phyloP scores from a whole-genome alignment of 1,140 invertebrate species.

The Thrips palmi region DNA sequence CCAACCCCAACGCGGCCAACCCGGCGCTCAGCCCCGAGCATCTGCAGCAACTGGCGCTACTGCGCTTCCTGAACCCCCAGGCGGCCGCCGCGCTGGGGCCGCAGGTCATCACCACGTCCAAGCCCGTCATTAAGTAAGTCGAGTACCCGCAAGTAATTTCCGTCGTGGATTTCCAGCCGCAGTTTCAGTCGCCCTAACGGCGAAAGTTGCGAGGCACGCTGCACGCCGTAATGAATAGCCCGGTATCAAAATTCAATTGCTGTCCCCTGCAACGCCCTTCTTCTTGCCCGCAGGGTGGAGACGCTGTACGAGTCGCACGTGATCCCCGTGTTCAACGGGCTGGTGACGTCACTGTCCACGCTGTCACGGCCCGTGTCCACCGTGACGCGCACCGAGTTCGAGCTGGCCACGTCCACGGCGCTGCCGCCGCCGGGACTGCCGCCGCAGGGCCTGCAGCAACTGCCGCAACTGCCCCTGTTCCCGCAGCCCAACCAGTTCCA shows the following conservation, averaged over 20 bases:
- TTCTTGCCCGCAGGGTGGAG: too few relatives aligned
- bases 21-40: conserved; percentile 45
- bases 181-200: too few relatives aligned
- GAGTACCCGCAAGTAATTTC: too few relatives aligned
- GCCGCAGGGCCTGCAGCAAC: conserved; percentile 20
- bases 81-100: conserved; percentile 33
- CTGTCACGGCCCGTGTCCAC: conserved; percentile 54
- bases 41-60: conserved; percentile 49
- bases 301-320: conserved; percentile 66
- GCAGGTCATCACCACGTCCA: conserved; percentile 54
- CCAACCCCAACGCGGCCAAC: conserved; percentile 19
- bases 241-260: too few relatives aligned
- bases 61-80: conserved; percentile 49
- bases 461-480: conserved; percentile 25
- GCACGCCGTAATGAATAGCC: too few relatives aligned
- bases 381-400: conserved; percentile 53
- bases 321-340: conserved; percentile 53
- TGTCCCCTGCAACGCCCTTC: too few relatives aligned
- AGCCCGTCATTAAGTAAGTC: conserved; percentile 36
- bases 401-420: conserved; percentile 49
- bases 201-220: too few relatives aligned
- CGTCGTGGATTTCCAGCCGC: too few relatives aligned
- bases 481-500: conserved; percentile 47
- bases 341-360: conserved; percentile 52
- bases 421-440: conserved; percentile 21